These are phyloP conservation scores for Erannis defoliaria DNA, from an alignment of 2,888 invertebrate species.

Conservation along the genomic window DNA sequence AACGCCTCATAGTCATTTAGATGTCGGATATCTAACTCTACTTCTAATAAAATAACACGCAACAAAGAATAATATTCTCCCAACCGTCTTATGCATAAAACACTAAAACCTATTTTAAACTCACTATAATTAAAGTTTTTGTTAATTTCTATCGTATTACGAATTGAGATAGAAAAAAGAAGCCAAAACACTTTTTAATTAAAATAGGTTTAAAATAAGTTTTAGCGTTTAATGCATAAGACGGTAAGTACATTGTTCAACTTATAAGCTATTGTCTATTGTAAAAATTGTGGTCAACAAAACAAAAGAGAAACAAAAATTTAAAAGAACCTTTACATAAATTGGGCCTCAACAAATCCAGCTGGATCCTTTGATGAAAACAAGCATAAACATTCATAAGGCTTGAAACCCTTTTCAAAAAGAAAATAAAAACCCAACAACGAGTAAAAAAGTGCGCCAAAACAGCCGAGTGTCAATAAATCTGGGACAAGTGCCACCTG, in stretches of 20 bases:
- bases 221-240: no score
- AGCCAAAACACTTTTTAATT: no score
- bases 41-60: no score
- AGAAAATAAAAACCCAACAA: slow-evolving; percentile 20
- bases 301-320: not conserved
- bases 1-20: not conserved
- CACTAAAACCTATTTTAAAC: no score
- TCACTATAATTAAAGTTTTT: no score
- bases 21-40: no score
- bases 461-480: slow-evolving; percentile 36
- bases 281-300: not conserved
- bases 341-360: slow-evolving; percentile 1
- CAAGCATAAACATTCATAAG: slow-evolving; percentile 17
- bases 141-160: no score
- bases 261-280: not conserved
- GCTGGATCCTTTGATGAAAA: slow-evolving; percentile 1
- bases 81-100: no score
- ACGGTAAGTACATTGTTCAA: not conserved
- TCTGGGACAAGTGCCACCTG: slow-evolving; percentile 29
- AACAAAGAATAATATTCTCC: no score
- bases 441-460: slow-evolving; percentile 17
- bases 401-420: slow-evolving; percentile 23
- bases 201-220: no score
- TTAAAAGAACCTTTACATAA: slow-evolving; percentile 6
- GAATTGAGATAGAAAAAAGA: no score